phyloP scores from a whole-genome alignment of 2,113 vertebrate species.

The Spheniscus mendiculus region DNA sequence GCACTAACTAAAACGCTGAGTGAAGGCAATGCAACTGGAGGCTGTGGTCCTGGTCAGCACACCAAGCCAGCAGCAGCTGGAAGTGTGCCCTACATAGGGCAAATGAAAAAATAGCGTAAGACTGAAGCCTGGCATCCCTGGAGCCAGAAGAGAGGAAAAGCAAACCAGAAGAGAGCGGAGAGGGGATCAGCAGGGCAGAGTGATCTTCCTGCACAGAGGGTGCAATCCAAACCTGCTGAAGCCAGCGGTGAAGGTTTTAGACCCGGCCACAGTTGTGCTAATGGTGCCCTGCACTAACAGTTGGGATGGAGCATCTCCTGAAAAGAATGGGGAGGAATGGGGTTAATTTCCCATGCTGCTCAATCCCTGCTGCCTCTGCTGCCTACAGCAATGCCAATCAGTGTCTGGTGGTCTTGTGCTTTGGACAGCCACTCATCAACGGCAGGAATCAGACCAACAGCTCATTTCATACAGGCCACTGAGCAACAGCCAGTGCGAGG shows the following conservation, averaged over 20 bases:
- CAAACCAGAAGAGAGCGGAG: background rate
- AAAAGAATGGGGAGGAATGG: background rate
- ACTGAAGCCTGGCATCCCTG: background rate
- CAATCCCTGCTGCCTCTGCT: background rate
- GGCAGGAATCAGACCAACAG: background rate
- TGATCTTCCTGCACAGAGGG: background rate
- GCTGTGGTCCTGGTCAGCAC: background rate
- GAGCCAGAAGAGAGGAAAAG: background rate
- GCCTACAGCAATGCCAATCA: background rate
- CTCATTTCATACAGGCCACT: conserved; percentile 42
- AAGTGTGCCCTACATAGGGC: background rate
- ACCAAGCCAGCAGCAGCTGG: background rate
- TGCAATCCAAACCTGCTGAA: background rate
- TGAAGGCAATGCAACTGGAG: background rate
- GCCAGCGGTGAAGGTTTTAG: background rate
- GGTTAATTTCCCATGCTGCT: background rate
- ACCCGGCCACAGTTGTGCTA: rapidly evolving
- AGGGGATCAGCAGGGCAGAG: background rate
- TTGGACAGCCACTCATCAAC: background rate
- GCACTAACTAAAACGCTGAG: background rate
- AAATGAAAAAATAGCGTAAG: background rate
- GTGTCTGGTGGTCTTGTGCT: background rate
- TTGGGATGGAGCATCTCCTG: background rate
- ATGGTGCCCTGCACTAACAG: background rate
- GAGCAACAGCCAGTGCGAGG: background rate